These are phyloP conservation scores for Ormyrus pomaceus DNA, from an alignment of 2,888 invertebrate genomes.

Conservation along the genomic window DNA sequence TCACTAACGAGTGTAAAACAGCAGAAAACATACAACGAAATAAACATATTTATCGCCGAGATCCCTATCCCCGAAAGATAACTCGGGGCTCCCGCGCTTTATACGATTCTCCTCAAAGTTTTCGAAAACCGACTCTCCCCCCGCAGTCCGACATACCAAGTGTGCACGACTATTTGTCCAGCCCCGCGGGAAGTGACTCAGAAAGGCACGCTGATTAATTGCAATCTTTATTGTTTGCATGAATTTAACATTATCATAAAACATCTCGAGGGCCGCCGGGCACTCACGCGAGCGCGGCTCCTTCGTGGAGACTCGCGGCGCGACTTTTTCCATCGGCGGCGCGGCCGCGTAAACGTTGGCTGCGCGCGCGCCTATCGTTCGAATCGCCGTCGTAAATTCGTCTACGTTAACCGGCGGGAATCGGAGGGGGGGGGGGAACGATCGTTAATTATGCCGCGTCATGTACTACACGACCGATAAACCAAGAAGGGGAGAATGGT, in stretches of 20 bases:
- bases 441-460: slow-evolving; percentile 41
- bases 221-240: slow-evolving; percentile 56
- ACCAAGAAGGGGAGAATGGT: slow-evolving; percentile 22
- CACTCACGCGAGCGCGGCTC: slow-evolving; percentile 11
- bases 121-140: no score
- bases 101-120: no score
- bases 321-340: neutral
- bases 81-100: no score
- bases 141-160: no score
- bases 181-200: no score
- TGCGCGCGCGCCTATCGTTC: neutral
- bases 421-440: neutral
- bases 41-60: no score
- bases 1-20: no score
- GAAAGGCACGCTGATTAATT: slow-evolving; percentile 53
- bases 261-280: slow-evolving; percentile 17
- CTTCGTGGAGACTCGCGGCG: neutral
- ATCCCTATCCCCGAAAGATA: no score
- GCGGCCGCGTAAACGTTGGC: neutral
- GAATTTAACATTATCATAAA: slow-evolving; percentile 51
- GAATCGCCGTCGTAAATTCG: slow-evolving; percentile 58
- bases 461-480: slow-evolving; percentile 51
- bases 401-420: slow-evolving; percentile 43
- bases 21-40: no score
- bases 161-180: no score